phyloP scores from a whole-genome alignment of 2,888 invertebrate genomes.

The Amitus sp. region DNA sequence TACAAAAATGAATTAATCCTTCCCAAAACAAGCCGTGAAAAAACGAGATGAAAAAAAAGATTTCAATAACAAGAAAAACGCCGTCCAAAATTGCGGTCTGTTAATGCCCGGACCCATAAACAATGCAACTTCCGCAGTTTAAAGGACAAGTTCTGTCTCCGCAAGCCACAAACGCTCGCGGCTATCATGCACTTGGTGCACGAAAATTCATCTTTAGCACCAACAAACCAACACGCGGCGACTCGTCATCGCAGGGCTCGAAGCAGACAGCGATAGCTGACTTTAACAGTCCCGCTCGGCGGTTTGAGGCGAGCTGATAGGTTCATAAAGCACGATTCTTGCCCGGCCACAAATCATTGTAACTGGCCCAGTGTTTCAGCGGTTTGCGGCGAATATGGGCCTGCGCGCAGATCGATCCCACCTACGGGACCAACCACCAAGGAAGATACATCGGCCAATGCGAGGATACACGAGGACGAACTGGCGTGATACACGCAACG shows the following conservation, averaged over 20 bases:
- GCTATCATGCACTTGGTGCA: constrained; percentile 11
- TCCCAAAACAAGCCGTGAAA: no score
- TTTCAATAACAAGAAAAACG: no score
- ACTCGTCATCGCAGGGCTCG: constrained; percentile 21
- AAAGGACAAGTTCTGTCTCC: constrained; percentile 34
- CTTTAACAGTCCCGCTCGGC: constrained; percentile 53
- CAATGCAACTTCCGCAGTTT: constrained; percentile 35
- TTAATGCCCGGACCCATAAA: no score
- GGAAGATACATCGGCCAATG: constrained; percentile 35
- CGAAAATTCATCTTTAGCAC: constrained; percentile 28
- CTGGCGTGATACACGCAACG: constrained; percentile 63
- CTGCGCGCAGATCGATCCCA: constrained; percentile 20
- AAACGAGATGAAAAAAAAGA: no score
- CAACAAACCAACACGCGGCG: constrained; percentile 13
- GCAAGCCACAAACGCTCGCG: constrained; percentile 28
- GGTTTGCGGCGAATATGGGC: constrained; percentile 40
- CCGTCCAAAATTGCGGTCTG: no score
- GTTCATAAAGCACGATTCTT: constrained; percentile 55
- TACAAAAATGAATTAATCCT: no score
- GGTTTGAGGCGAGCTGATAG: constrained; percentile 50
- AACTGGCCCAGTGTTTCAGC: constrained; percentile 47
- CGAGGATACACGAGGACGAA: constrained; percentile 43
- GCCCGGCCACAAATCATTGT: constrained; percentile 56
- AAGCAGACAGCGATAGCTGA: constrained; percentile 45
- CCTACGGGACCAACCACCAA: constrained; percentile 36